Evolutionary conservation across 2,797 vertebrate species (phyloP).

Genomic region (Xerus rutilus): DNA sequence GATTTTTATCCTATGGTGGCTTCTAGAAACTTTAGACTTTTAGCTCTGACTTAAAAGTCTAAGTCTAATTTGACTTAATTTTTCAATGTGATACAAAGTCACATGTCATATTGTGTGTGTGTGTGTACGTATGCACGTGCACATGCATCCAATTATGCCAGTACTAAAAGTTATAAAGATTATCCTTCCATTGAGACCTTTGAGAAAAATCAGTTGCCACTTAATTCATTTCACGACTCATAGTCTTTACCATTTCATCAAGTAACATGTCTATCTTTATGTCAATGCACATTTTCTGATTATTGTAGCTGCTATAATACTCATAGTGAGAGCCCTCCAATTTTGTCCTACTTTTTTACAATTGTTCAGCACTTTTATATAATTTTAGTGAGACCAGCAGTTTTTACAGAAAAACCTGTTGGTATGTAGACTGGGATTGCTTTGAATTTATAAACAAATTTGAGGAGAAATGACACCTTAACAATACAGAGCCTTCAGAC

Average conservation of each 20-base stretch:
- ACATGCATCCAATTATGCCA: background rate
- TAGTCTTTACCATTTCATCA: background rate
- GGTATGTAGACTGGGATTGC: background rate
- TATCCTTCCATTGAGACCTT: background rate
- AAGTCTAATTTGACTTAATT: background rate
- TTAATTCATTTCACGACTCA: background rate
- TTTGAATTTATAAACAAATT: background rate
- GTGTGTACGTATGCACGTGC: too few relatives aligned
- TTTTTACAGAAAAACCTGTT: background rate
- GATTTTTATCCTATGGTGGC: background rate
- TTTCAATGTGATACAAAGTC: background rate
- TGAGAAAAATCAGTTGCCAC: background rate
- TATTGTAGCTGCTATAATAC: background rate
- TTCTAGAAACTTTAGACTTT: background rate
- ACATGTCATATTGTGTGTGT: background rate
- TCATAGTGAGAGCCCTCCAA: background rate
- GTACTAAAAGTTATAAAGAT: background rate
- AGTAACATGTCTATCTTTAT: background rate
- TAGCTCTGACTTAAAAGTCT: background rate
- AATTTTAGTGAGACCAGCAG: background rate
- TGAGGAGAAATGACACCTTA: background rate
- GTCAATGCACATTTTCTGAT: background rate
- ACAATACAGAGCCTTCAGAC: background rate
- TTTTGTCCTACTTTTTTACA: background rate
- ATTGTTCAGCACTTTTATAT: background rate